Conservation (phyloP, 2,113 vertebrate species). For the Albula glossodonta region DNA sequence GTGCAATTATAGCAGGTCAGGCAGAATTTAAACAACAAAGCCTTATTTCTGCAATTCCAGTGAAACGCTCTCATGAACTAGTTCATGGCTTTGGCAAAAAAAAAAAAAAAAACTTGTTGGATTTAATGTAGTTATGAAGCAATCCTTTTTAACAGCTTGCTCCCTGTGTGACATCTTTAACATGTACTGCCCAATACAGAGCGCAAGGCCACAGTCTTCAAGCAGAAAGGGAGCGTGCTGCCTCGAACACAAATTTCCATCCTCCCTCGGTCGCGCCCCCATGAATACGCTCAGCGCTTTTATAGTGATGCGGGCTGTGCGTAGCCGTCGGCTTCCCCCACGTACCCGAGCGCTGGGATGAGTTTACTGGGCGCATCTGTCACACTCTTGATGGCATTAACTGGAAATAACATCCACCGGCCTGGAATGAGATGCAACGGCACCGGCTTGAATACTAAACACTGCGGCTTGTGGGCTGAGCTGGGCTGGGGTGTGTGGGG, state of each 20-base stretch:
- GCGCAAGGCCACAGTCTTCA: not conserved
- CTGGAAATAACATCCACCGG: not conserved
- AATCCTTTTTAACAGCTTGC: not conserved
- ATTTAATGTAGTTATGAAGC: not conserved
- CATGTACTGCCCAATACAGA: not conserved
- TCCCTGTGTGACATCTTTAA: not conserved
- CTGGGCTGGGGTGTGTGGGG: not conserved
- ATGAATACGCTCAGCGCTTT: slow-evolving; percentile 1
- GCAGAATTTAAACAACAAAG: not conserved
- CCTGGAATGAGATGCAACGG: slow-evolving; percentile 7
- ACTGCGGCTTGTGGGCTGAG: not conserved
- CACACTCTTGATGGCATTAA: not conserved
- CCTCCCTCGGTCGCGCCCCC: not conserved
- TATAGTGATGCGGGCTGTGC: not conserved
- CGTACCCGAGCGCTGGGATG: not conserved
- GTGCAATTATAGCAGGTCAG: not conserved
- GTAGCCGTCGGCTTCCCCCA: not conserved
- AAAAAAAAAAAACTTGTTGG: not conserved
- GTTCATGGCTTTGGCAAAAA: not conserved
- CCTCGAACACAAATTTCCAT: not conserved
- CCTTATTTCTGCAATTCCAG: not conserved
- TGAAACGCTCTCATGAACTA: not conserved
- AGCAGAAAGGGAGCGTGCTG: not conserved
- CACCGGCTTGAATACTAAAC: slow-evolving; percentile 1
- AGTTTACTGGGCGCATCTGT: slow-evolving; percentile 8